These are phyloP conservation scores for Dorcus parallelipipedus DNA, from an alignment of 2,888 invertebrate species.

Conservation along the genomic window DNA sequence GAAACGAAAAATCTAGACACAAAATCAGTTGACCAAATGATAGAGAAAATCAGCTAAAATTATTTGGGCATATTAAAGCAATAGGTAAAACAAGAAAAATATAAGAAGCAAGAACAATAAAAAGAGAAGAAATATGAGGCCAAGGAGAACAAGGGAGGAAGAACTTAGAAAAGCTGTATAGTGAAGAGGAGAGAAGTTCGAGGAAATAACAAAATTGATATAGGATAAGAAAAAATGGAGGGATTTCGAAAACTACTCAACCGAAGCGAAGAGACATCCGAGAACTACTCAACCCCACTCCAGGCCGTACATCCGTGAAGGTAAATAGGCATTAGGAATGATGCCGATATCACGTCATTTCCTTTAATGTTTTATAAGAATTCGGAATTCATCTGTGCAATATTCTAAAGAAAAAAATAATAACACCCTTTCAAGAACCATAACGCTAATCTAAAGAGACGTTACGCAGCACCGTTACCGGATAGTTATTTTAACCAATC, in stretches of 20 bases:
- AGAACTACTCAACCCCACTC: too few relatives aligned
- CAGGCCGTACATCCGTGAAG: too few relatives aligned
- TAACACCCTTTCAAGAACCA: too few relatives aligned
- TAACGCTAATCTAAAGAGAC: too few relatives aligned
- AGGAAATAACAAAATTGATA: background rate
- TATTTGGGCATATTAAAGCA: background rate
- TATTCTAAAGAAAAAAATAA: too few relatives aligned
- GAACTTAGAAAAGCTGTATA: background rate
- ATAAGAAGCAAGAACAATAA: background rate
- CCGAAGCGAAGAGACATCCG: too few relatives aligned
- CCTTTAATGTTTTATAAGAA: too few relatives aligned
- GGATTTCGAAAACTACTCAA: background rate
- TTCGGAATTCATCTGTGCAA: too few relatives aligned
- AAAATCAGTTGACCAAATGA: background rate
- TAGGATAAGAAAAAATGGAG: background rate
- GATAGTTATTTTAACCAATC: too few relatives aligned
- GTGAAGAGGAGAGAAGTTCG: background rate
- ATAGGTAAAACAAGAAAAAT: background rate
- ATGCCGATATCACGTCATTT: too few relatives aligned
- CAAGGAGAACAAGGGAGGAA: background rate
- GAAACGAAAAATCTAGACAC: background rate
- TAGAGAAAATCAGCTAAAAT: background rate
- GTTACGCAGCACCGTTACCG: too few relatives aligned
- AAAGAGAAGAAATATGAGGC: background rate
- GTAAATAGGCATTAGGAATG: too few relatives aligned